Evolutionary conservation across 2,797 vertebrate species (phyloP), one percentile per base, ranked within the genome.

Genomic region (Sebastiscus tertius): DNA sequence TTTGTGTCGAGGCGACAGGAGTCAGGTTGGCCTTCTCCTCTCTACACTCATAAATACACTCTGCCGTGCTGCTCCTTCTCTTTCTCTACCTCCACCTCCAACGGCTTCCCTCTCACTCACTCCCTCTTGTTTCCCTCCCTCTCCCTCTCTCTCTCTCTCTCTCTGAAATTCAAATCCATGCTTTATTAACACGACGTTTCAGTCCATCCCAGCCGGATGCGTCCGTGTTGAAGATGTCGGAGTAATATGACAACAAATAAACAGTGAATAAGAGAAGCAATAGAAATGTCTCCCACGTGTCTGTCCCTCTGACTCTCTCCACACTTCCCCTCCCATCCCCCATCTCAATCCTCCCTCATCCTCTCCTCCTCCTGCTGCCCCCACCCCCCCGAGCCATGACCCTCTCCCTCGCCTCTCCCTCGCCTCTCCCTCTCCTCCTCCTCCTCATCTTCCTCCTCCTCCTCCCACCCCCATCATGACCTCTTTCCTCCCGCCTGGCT

Each of bases 11-110:
- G 80, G 69, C n/a, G 5, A 75, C 86, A 89, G 87, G 91, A 92
- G 91, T 93, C 90, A 87, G 87, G 82, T 88, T 86, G 80, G 87
- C 91, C 91, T 90, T 87, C 49, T 31, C 78, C 81, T 92, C 71
- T 20, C 92, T 91, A 91, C 89, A 90, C 89, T 86, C 92, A 88
- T 86, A 94, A 89, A 92, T 87, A 88, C 67, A 61, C 55, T 27
- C 46, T 18, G 63, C 65, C 72, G 55, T 39, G 61, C 72, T 74
- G 7, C 31, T 31, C 31, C 31, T 31, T 31, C 31, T 31, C 31
- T 31, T 31, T 70, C 14, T 60, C 59, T 31, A 20, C 27, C 67
- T 72, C 71, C 78, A 26, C 46, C 54, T 75, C 78, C 75, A 79
- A 74, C 66, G 78, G 65, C 72, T 61, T 33, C 18, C n/a, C 75